Evolutionary conservation across 2,888 invertebrate genomes (phyloP).

Genomic region (Platyscelio sp.): DNA sequence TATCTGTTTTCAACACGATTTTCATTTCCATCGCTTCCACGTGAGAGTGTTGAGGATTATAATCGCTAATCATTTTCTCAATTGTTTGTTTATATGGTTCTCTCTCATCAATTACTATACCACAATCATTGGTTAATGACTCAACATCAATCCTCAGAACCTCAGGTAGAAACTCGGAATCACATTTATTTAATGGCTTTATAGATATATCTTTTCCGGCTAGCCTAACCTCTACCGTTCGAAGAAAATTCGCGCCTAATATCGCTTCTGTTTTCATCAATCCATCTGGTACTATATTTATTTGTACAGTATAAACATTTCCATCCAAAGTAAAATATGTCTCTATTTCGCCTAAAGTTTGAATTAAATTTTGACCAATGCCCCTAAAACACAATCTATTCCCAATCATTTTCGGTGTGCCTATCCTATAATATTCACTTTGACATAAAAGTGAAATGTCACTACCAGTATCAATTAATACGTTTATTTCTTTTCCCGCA

Average conservation of each 20-base stretch:
- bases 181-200: background rate
- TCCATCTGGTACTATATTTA: background rate
- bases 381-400: background rate
- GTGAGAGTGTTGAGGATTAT: background rate
- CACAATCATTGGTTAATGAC: background rate
- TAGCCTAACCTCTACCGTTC: background rate
- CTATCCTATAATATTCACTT: background rate
- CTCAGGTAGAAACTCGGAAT: background rate
- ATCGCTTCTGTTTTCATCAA: background rate
- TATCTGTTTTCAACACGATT: conserved; percentile 5
- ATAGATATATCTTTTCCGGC: conserved; percentile 2
- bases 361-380: background rate
- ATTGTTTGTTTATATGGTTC: background rate
- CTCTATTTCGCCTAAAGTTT: background rate
- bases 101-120: background rate
- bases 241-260: conserved; percentile 1
- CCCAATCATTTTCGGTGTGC: background rate
- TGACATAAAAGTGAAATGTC: background rate
- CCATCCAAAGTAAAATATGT: background rate
- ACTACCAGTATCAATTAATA: background rate
- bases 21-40: conserved; percentile 11
- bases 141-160: conserved; percentile 17
- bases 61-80: background rate
- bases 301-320: background rate
- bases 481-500: background rate